These are phyloP conservation scores for Amphipoea oculea DNA, from an alignment of 2,888 invertebrate species.

Conservation along the genomic window DNA sequence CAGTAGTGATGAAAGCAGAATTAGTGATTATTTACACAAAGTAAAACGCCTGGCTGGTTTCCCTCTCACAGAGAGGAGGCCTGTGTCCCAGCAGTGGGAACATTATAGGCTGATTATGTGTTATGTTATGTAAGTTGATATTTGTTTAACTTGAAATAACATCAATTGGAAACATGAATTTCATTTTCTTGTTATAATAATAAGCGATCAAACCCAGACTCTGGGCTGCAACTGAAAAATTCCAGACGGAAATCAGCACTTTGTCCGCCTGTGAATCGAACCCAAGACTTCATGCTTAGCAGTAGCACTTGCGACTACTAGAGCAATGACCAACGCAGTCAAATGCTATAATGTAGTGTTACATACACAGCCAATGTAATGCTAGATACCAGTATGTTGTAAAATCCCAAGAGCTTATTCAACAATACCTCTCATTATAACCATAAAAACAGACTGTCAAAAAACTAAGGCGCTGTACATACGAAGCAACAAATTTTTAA, in stretches of 20 bases:
- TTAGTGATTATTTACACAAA: too few relatives aligned
- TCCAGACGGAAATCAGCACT: background rate
- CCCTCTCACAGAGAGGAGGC: too few relatives aligned
- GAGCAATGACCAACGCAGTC: background rate
- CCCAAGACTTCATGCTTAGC: background rate
- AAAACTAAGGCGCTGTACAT: background rate
- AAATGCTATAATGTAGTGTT: background rate
- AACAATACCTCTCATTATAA: slow-evolving; percentile 27
- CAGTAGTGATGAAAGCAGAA: too few relatives aligned
- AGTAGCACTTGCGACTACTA: background rate
- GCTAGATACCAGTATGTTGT: background rate
- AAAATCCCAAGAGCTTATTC: background rate
- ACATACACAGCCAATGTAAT: background rate
- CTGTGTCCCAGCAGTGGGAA: too few relatives aligned
- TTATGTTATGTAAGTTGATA: too few relatives aligned
- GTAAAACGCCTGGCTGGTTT: too few relatives aligned
- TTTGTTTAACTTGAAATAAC: too few relatives aligned
- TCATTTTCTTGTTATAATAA: too few relatives aligned
- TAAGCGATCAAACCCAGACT: too few relatives aligned
- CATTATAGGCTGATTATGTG: too few relatives aligned
- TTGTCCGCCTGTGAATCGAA: background rate
- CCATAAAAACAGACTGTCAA: background rate
- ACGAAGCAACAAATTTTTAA: background rate
- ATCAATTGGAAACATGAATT: too few relatives aligned
- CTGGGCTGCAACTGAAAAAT: background rate